Evolutionary conservation across 2,888 invertebrate species (phyloP).

Genomic region (Piscicola geometra): DNA sequence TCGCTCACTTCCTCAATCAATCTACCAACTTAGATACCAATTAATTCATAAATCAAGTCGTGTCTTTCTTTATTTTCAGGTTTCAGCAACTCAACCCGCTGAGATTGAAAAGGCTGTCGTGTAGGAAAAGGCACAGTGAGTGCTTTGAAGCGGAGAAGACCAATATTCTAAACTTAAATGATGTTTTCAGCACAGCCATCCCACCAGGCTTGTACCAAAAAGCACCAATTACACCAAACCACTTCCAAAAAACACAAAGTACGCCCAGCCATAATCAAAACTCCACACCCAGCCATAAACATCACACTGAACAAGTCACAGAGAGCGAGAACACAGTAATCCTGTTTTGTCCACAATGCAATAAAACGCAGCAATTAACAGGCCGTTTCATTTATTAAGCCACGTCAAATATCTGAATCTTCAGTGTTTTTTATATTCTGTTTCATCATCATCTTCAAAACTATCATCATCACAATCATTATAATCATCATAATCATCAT

Average conservation of each 20-base stretch:
- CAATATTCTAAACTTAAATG: neutral
- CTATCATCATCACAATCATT: neutral
- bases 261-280: neutral
- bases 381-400: slow-evolving; percentile 16
- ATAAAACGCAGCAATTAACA: slow-evolving; percentile 16
- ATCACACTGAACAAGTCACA: slow-evolving; percentile 1
- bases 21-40: neutral
- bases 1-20: slow-evolving; percentile 8
- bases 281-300: slow-evolving; percentile 13
- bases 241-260: neutral
- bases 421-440: neutral
- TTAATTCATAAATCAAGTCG: neutral
- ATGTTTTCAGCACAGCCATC: neutral
- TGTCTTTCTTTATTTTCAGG: neutral
- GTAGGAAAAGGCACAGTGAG: neutral
- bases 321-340: slow-evolving; percentile 13
- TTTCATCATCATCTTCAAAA: neutral
- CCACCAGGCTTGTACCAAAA: neutral
- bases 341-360: slow-evolving; percentile 16
- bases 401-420: neutral
- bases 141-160: neutral
- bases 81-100: slow-evolving; percentile 6
- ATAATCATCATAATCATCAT: neutral
- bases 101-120: neutral
- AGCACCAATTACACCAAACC: neutral